phyloP scores from a whole-genome alignment of 1,140 invertebrate genomes.

The Laodelphax striatellus region DNA sequence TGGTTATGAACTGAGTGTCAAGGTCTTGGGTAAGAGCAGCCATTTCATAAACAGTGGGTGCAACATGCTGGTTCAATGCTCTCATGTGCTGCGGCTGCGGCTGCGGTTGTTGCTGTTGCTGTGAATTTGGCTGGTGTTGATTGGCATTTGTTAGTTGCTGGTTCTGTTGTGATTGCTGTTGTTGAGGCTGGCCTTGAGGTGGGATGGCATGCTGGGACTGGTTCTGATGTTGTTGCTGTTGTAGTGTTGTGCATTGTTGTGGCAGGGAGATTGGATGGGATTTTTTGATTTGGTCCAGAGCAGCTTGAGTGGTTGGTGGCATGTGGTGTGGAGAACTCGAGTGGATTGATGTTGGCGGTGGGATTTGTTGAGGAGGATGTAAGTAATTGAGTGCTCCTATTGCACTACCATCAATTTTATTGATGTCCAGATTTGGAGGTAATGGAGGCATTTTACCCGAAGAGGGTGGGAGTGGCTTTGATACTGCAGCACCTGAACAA shows the following conservation, averaged over 20 bases:
- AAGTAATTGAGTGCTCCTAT: conserved; percentile 31
- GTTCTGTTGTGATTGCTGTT: conserved; percentile 31
- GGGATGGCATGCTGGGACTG: background rate
- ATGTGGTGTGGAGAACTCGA: conserved; percentile 50
- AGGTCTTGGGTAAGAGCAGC: conserved; percentile 91
- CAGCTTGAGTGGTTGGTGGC: conserved; percentile 20
- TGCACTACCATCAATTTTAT: background rate
- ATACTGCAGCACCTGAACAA: conserved; percentile 6
- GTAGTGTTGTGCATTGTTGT: conserved; percentile 9
- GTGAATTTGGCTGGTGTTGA: background rate
- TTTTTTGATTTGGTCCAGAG: conserved; percentile 18
- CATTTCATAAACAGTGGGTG: conserved; percentile 88
- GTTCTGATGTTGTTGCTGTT: conserved; percentile 18
- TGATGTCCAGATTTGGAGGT: conserved; percentile 10
- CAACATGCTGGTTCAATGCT: conserved; percentile 63
- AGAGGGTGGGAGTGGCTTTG: conserved; percentile 32
- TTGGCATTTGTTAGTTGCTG: background rate
- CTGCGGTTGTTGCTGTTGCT: background rate
- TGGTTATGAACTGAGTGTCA: conserved; percentile 92
- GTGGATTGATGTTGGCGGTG: conserved; percentile 42
- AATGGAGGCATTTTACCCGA: conserved; percentile 10
- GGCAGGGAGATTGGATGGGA: conserved; percentile 4
- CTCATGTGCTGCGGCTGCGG: conserved; percentile 41
- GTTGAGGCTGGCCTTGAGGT: conserved; percentile 14
- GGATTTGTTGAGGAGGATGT: conserved; percentile 23